These are phyloP conservation scores for Wasmannia auropunctata DNA, from an alignment of 1,140 invertebrate species.

Conservation along the genomic window DNA sequence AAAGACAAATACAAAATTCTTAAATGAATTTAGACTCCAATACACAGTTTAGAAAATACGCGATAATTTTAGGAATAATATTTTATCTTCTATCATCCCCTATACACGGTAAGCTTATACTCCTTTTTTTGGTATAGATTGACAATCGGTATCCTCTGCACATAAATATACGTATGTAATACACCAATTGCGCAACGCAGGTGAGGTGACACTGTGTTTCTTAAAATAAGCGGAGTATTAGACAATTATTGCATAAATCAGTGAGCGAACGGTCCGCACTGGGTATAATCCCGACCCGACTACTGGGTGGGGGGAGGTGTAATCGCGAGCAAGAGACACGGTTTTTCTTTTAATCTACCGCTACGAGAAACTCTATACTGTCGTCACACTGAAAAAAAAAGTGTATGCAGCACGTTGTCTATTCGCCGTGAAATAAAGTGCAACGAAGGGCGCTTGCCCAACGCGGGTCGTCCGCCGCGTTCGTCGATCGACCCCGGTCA, in stretches of 20 bases:
- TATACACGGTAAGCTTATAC: conserved; percentile 13
- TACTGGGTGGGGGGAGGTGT: neutral
- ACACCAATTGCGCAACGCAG: conserved; percentile 27
- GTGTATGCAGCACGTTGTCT: conserved; percentile 11
- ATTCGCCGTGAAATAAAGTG: conserved; percentile 27
- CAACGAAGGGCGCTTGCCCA: neutral
- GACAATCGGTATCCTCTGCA: conserved; percentile 51
- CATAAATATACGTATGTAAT: conserved; percentile 65
- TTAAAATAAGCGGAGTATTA: conserved; percentile 71
- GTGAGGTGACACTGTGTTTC: conserved; percentile 24
- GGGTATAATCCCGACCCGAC: neutral
- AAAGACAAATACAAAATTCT: neutral
- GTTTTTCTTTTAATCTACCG: conserved; percentile 25
- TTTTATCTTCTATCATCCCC: neutral
- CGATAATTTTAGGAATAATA: neutral
- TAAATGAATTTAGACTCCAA: neutral
- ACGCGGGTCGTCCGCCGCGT: neutral
- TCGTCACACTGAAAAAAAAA: conserved; percentile 9
- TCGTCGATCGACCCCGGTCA: neutral
- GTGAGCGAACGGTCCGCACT: conserved; percentile 60
- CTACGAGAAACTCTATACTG: conserved; percentile 28
- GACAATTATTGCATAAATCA: conserved; percentile 74
- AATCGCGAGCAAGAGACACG: conserved; percentile 22
- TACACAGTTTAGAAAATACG: neutral
- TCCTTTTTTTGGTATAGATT: conserved; percentile 65